These are phyloP conservation scores for Sternotherus odoratus DNA, from an alignment of 2,797 vertebrate genomes.

Conservation along the genomic window DNA sequence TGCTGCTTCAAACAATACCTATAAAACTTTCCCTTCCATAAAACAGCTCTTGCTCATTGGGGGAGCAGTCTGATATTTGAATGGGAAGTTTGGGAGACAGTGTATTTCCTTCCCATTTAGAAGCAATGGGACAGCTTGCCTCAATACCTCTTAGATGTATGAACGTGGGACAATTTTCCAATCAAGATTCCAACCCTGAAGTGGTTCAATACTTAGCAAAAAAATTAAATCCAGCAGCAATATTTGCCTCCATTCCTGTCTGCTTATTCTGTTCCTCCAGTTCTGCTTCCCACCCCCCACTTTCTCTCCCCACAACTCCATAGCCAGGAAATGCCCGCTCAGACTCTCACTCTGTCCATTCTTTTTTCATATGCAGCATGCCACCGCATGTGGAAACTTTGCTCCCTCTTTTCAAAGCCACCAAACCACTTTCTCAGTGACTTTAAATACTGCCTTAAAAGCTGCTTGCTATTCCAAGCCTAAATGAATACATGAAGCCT, in stretches of 20 bases:
- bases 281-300: background rate
- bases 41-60: background rate
- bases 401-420: background rate
- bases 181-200: background rate
- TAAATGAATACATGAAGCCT: slow-evolving; percentile 12
- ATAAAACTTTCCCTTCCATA: background rate
- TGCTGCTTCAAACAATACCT: background rate
- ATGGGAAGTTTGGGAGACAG: background rate
- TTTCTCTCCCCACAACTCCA: background rate
- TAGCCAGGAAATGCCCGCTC: background rate
- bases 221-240: background rate
- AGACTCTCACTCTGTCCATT: background rate
- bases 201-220: background rate
- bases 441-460: background rate
- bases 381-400: background rate
- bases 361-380: background rate
- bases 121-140: background rate
- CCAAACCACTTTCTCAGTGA: background rate
- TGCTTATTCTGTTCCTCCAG: background rate
- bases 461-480: background rate
- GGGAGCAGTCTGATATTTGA: background rate
- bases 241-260: background rate
- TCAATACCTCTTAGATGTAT: background rate
- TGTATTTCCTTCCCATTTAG: background rate
- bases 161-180: background rate